phyloP scores from a whole-genome alignment of 2,113 vertebrate genomes.

The Neopipo cinnamomea region DNA sequence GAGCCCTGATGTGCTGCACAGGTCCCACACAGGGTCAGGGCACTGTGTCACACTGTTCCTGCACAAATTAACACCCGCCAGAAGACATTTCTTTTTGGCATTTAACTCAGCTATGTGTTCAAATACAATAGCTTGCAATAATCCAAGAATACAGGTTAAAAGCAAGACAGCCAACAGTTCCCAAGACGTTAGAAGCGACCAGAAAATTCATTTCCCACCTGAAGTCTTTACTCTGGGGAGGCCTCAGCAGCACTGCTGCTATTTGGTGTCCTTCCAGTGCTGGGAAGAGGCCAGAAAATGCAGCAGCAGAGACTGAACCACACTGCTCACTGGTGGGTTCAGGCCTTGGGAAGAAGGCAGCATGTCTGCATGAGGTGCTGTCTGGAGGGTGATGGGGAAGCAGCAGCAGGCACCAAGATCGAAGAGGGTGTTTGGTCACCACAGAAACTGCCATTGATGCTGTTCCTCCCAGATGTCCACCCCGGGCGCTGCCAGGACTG shows the following conservation, averaged over 20 bases:
- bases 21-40: neutral
- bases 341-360: neutral
- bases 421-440: neutral
- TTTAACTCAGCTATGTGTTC: neutral
- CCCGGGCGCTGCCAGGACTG: neutral
- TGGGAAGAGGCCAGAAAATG: neutral
- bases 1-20: fast-evolving
- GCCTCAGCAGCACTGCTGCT: neutral
- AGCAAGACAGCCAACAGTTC: neutral
- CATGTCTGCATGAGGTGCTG: neutral
- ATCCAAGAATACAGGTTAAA: neutral
- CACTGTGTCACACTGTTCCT: neutral
- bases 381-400: neutral
- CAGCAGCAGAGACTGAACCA: neutral
- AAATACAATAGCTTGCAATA: neutral
- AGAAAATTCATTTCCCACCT: neutral
- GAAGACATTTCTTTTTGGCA: neutral
- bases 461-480: neutral
- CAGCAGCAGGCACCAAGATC: neutral
- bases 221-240: neutral
- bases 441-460: neutral
- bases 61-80: neutral
- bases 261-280: slow-evolving; percentile 9
- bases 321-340: neutral
- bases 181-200: neutral